These are phyloP conservation scores for Lagenorhynchus albirostris DNA, from an alignment of 2,113 vertebrate species.

Conservation along the genomic window DNA sequence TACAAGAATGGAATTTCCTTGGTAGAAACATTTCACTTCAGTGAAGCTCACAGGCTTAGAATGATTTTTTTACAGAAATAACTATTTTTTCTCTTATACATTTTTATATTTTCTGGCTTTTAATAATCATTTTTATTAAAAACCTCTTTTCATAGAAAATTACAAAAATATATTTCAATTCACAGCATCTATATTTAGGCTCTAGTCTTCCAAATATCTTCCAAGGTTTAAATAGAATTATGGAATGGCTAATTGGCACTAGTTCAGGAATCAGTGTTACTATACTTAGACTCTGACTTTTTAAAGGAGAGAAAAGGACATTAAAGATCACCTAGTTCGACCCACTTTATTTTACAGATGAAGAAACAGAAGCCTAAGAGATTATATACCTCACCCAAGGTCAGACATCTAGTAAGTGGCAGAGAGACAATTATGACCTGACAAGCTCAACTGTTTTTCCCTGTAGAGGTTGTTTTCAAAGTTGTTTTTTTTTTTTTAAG, in stretches of 20 bases:
- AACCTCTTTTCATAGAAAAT: slow-evolving; percentile 28
- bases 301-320: slow-evolving; percentile 4
- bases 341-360: slow-evolving; percentile 43
- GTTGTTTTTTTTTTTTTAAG: neutral
- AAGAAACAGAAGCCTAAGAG: neutral
- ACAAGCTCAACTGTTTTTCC: neutral
- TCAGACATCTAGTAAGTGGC: neutral
- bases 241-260: slow-evolving; percentile 44
- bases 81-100: neutral
- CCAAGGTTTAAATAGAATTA: slow-evolving; percentile 18
- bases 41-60: slow-evolving; percentile 2
- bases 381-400: neutral
- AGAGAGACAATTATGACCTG: neutral
- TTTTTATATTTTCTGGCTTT: neutral
- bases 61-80: neutral
- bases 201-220: slow-evolving; percentile 46
- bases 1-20: slow-evolving; percentile 41
- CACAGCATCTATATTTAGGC: slow-evolving; percentile 32
- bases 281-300: neutral
- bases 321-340: neutral
- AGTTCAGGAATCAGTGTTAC: slow-evolving; percentile 3
- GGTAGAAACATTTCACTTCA: slow-evolving; percentile 61
- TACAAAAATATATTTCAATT: slow-evolving; percentile 57
- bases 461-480: slow-evolving; percentile 3
- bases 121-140: neutral